phyloP scores from a whole-genome alignment of 2,113 vertebrate species.

The Pterocles burchelli region DNA sequence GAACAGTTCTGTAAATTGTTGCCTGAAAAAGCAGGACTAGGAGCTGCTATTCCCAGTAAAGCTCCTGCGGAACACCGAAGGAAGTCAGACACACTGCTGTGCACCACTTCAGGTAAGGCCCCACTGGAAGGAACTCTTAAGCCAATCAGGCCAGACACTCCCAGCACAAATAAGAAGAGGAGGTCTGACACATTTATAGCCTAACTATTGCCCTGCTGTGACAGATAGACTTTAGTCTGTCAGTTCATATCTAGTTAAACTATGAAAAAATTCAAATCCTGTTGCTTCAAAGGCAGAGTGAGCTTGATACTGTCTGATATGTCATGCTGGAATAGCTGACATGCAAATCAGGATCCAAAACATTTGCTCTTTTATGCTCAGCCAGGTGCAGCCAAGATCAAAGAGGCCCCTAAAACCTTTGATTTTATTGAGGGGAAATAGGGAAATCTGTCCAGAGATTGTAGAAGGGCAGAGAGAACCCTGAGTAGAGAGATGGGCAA shows the following conservation, averaged over 20 bases:
- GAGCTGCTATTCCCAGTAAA: not conserved
- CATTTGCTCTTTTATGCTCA: not conserved
- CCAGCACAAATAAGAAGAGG: not conserved
- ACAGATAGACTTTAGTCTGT: not conserved
- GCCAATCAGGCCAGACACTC: not conserved
- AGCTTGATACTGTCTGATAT: not conserved
- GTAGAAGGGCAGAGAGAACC: not conserved
- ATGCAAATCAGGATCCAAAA: slow-evolving; percentile 31
- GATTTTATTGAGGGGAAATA: not conserved
- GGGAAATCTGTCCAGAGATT: not conserved
- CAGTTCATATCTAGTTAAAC: not conserved
- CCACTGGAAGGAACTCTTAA: not conserved
- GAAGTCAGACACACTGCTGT: not conserved
- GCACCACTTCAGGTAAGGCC: not conserved
- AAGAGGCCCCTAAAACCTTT: slow-evolving; percentile 15
- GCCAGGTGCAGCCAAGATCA: slow-evolving; percentile 30
- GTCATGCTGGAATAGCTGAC: not conserved
- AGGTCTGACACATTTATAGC: not conserved
- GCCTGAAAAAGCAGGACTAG: not conserved
- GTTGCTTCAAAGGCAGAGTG: slow-evolving; percentile 17
- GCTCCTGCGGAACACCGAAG: not conserved
- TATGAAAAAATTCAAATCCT: not conserved
- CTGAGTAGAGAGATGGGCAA: not conserved
- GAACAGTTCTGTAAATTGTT: not conserved
- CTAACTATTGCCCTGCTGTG: not conserved